Conservation (phyloP, 2,113 vertebrate species). For the Leiothrix lutea region DNA sequence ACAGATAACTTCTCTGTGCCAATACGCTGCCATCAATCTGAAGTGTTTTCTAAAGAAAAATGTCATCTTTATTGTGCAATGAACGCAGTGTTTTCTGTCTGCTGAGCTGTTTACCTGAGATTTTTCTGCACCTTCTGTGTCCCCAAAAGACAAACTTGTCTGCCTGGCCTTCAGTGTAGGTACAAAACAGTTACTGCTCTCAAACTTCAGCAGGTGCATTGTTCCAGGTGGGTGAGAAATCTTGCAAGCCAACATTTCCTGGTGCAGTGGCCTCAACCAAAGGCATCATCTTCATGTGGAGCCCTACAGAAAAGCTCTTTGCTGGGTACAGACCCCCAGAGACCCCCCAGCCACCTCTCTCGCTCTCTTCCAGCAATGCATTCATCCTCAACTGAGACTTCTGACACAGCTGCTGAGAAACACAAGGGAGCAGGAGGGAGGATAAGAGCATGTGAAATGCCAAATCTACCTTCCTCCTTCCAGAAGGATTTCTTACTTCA, state of each 20-base stretch:
- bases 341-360: background rate
- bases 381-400: background rate
- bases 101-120: background rate
- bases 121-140: background rate
- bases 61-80: background rate
- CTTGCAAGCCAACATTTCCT: background rate
- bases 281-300: background rate
- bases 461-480: background rate
- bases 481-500: background rate
- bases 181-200: background rate
- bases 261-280: background rate
- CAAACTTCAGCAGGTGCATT: background rate
- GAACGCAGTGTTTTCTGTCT: background rate
- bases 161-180: background rate
- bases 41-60: conserved; percentile 1
- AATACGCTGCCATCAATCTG: background rate
- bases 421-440: background rate
- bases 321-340: background rate
- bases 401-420: background rate
- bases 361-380: accelerated
- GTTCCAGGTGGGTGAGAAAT: background rate
- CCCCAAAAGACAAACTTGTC: background rate
- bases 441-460: background rate
- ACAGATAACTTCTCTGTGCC: background rate
- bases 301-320: background rate